Evolutionary conservation across 2,888 invertebrate genomes (phyloP).

Genomic region (Schizaphis graminum): DNA sequence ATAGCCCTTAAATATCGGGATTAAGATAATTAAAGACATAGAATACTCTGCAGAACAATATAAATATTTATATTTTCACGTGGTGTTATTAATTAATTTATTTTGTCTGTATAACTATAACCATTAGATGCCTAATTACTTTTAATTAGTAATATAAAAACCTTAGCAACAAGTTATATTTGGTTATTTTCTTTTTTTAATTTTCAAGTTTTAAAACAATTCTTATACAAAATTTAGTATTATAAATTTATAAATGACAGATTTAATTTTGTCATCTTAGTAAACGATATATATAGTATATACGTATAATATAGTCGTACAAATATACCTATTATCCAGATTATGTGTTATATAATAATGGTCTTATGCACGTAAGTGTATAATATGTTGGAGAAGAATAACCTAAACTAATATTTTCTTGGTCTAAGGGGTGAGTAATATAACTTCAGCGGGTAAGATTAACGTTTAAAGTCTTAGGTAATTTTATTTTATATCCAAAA

Average conservation of each 20-base stretch:
- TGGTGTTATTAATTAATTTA: background rate
- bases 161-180: background rate
- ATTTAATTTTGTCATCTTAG: background rate
- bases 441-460: background rate
- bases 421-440: no score
- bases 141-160: background rate
- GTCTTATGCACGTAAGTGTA: background rate
- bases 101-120: background rate
- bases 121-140: background rate
- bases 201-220: background rate
- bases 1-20: background rate
- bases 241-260: background rate
- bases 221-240: background rate
- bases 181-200: background rate
- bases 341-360: background rate
- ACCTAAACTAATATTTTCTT: background rate
- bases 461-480: background rate
- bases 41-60: background rate
- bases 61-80: background rate
- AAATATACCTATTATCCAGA: background rate
- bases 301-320: background rate
- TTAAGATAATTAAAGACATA: background rate
- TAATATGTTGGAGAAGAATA: background rate
- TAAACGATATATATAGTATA: background rate
- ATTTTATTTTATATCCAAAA: background rate